These are phyloP conservation scores for Rhincodon typus DNA, from an alignment of 2,797 vertebrate species.

Conservation along the genomic window DNA sequence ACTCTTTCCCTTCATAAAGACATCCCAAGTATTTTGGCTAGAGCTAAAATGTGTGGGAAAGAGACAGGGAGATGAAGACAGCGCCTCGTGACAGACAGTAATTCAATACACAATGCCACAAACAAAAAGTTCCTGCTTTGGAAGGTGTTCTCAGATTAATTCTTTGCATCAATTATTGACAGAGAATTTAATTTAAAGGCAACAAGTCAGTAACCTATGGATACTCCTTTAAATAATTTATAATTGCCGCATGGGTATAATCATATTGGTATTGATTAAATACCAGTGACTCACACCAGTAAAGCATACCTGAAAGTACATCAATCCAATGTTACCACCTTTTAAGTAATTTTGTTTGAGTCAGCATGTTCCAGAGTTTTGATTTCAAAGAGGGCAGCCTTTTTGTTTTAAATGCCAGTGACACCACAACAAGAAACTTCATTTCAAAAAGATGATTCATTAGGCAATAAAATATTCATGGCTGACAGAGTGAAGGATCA, in stretches of 20 bases:
- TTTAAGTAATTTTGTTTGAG: constrained; percentile 57
- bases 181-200: constrained; percentile 96
- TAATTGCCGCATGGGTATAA: constrained; percentile 81
- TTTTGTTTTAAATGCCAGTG: constrained; percentile 66
- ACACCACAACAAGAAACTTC: constrained; percentile 77
- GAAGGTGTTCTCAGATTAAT: constrained; percentile 91
- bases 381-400: constrained; percentile 62
- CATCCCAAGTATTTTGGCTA: constrained; percentile 27
- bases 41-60: constrained; percentile 45
- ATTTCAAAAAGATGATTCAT: constrained; percentile 83
- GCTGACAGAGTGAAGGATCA: constrained; percentile 97
- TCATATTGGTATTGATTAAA: constrained; percentile 94
- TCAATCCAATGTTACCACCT: constrained; percentile 65
- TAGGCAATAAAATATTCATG: constrained; percentile 89
- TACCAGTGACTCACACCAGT: constrained; percentile 73
- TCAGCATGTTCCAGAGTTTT: constrained; percentile 63
- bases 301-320: constrained; percentile 77
- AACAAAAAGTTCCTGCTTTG: constrained; percentile 70
- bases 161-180: constrained; percentile 99
- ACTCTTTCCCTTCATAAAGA: constrained; percentile 4
- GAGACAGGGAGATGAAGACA: constrained; percentile 55
- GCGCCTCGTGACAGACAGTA: constrained; percentile 64
- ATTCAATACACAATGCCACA: constrained; percentile 75
- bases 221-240: constrained; percentile 95
- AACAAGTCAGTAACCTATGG: constrained; percentile 86